Conservation (phyloP, 2,797 vertebrate species). For the Onychomys arenicola region DNA sequence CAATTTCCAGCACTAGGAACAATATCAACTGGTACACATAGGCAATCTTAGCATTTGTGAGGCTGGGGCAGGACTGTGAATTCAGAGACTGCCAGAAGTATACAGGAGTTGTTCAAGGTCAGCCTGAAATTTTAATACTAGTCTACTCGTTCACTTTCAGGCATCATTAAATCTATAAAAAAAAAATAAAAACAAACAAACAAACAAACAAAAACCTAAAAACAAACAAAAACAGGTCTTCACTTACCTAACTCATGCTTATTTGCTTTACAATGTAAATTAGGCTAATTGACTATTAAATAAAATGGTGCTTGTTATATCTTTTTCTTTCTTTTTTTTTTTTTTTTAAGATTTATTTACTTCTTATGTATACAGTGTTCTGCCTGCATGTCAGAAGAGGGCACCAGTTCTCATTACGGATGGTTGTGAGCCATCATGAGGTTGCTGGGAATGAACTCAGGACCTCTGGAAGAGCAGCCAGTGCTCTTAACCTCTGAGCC, state of each 20-base stretch:
- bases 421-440: too few relatives aligned
- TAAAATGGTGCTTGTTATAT: too few relatives aligned
- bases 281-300: too few relatives aligned
- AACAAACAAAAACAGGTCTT: background rate
- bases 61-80: background rate
- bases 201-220: background rate
- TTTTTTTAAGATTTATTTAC: too few relatives aligned
- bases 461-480: too few relatives aligned
- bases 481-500: too few relatives aligned
- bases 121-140: background rate
- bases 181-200: background rate
- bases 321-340: too few relatives aligned
- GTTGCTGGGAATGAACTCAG: too few relatives aligned
- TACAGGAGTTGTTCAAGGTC: background rate
- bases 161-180: background rate
- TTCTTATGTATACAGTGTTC: too few relatives aligned
- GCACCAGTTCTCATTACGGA: too few relatives aligned
- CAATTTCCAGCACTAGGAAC: background rate
- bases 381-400: too few relatives aligned
- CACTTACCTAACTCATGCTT: background rate
- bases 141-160: background rate
- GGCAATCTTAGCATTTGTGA: background rate
- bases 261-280: too few relatives aligned
- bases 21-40: background rate
- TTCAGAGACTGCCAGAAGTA: background rate